These are phyloP conservation scores for Aythya baeri DNA, from an alignment of 2,113 vertebrate genomes.

Conservation along the genomic window DNA sequence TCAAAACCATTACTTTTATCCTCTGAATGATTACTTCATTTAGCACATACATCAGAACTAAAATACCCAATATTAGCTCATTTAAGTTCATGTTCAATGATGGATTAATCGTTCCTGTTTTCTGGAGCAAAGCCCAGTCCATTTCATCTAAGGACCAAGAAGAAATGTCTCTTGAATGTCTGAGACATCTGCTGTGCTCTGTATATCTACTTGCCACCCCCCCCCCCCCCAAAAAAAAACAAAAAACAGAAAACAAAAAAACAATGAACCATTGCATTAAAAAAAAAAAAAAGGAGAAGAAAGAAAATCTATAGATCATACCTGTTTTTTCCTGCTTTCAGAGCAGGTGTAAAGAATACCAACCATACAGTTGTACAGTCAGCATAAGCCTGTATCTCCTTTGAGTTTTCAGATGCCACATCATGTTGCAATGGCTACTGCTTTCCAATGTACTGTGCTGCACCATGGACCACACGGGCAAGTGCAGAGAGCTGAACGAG, in stretches of 20 bases:
- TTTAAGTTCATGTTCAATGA: conserved; percentile 64
- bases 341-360: not conserved
- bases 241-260: not conserved
- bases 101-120: conserved; percentile 50
- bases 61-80: conserved; percentile 66
- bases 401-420: conserved; percentile 61
- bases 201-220: not conserved
- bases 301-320: not conserved
- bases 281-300: not conserved
- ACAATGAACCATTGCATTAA: not conserved
- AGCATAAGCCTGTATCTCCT: conserved; percentile 7
- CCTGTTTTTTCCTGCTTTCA: not conserved
- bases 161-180: conserved; percentile 29
- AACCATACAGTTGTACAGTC: not conserved
- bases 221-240: not conserved
- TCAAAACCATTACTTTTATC: conserved; percentile 28
- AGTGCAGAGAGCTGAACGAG: conserved; percentile 33
- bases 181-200: conserved; percentile 37
- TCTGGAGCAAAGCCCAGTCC: conserved; percentile 63
- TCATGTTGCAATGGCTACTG: conserved; percentile 25
- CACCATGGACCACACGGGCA: not conserved
- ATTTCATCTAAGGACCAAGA: not conserved
- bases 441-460: not conserved
- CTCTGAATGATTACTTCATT: conserved; percentile 52
- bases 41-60: conserved; percentile 57